Evolutionary conservation across 2,797 vertebrate species (phyloP), one percentile per base, ranked within the genome.

Genomic region (Coccyzus lansbergi): DNA sequence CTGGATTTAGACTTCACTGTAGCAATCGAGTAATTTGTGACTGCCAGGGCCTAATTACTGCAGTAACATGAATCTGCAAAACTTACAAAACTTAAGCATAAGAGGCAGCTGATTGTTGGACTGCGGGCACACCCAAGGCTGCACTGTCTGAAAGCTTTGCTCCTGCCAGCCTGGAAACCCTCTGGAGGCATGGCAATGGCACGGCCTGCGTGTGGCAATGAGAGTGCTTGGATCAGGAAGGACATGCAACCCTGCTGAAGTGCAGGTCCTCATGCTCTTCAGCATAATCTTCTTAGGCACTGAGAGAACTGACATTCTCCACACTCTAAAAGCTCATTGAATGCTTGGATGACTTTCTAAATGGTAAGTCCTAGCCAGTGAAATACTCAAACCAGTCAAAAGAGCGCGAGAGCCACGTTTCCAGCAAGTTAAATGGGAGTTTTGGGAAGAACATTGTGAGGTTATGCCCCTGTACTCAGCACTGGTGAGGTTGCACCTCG

Each of bases 41-140:
- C 80, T 96, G 96, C 94, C 95, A 95, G 74, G 52, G 40, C 83
- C 94, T 94, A 95, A 96, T 96, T 92, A 95, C 96, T 94, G 95
- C 93, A 92, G 96, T 52, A 93, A 84, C 33, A 58, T 56, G 90
- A 94, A 95, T 90, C 83, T 67, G 91, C 90, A 94, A 91, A 95
- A 94, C 44, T 67, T 60, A 92, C 6, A 79, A 86, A 93, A 75
- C 21, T 15, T 1, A 36, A 59, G 34, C 28, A 65, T 34, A 42
- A 79, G 69, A 83, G 25, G 53, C 72, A 65, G 52, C 31, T 0
- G 0, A 60, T 4, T 34, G 77, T 69, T 79, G 72, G 79, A 29
- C 28, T n/a, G 88, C 13, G 36, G 91, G 71, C 63, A 85, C 40
- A 52, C 60, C 74, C 67, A 33, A 42, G 38, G 48, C 15, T 26